Base-by-base conservation (phyloP, 2,113 vertebrate species). In the Archilochus colubris region DNA sequence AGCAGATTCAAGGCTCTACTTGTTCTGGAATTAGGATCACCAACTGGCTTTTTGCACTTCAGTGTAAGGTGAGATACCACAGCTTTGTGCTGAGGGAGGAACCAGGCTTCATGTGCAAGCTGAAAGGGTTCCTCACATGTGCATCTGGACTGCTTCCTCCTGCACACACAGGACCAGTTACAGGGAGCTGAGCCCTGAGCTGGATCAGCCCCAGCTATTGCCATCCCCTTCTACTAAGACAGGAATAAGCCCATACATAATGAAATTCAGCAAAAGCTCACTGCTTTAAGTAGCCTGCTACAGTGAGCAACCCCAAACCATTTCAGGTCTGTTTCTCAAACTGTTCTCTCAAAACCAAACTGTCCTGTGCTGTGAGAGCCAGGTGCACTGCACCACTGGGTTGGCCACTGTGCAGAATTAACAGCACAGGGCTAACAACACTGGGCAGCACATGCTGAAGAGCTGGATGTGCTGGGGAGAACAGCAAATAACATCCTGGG, bases 381-480 rank as follows among this genome's bases (percentile, higher is more conserved):
- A 16, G 48, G 13, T 1, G 27, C 61, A 9, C 46, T 50, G 50
- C 46, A 50, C 18, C 46, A 48, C 46, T 48, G 46, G 19, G 25
- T 12, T 12, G 40, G 40, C 40, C 40, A 12, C 40, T 16, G 8
- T 0, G 25, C 0, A 15, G 53, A 20, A 74, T 30, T 20, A 23
- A 8, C 7, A 53, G 36, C 30, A 25, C 30, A 1, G 0, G 4
- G 43, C 62, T 11, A 38, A 54, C 28, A 53, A 10, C 59, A 13
- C 28, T 9, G 15, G 10, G 7, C 1, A 44, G 38, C 0, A 1
- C 0, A 12, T 33, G 48, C 0, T 14, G 40, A 20, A 53, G 36
- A 18, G 8, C 14, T 18, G 30, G 55, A 21, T 4, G 64, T 11
- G 16, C 57, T 31, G 40, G 64, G 21, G 25, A 46, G 13, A 70